Base-by-base conservation (phyloP, 2,113 vertebrate genomes). In the Speoplatyrhinus poulsoni region DNA sequence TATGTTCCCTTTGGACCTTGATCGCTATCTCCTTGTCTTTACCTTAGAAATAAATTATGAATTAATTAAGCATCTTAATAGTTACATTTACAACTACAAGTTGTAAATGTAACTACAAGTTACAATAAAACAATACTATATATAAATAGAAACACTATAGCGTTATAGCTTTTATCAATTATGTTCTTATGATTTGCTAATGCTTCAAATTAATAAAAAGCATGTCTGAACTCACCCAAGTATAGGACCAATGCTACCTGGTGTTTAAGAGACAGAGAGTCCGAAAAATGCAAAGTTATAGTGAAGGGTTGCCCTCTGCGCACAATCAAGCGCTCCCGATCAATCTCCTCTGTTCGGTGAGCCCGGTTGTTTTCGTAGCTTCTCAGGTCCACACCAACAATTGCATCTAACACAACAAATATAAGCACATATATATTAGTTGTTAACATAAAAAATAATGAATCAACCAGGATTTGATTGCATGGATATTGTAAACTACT, bases 311-410 rank as follows among this genome's bases (percentile, higher is more conserved):
- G 95, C 52, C 94, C 94, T 79, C 95, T 87, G 65, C 94, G 93
- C 13, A 95, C 65, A 19, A 96, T 90, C 72, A 90, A 60, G 17
- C 91, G 89, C 61, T 88, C 77, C 17, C 62, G 69, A 71, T 90
- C 93, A 12, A 94, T 93, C 65, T 95, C 94, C 48, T 86, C 88
- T 47, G 94, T 95, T 61, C 83, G 93, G 72, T 96, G 95, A 32
- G 76, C 85, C 49, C 67, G 86, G 88, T 94, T 95, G 69, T 96
- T 95, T 17, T 86, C 79, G 48, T 69, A 75, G 67, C 85, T 75
- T 50, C 92, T 92, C 62, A 92, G 67, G 58, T 94, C 88, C 49
- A 92, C 79, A 1, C 70, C 67, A 9, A 11, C 26, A n/a, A 88
- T 83, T 12, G 85, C 17, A 64, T 46, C 92, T 92, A 64, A 65